Evolutionary conservation across 2,888 invertebrate species (phyloP), one percentile per base, ranked within the genome.

Genomic region (Neoscelio sp.): DNA sequence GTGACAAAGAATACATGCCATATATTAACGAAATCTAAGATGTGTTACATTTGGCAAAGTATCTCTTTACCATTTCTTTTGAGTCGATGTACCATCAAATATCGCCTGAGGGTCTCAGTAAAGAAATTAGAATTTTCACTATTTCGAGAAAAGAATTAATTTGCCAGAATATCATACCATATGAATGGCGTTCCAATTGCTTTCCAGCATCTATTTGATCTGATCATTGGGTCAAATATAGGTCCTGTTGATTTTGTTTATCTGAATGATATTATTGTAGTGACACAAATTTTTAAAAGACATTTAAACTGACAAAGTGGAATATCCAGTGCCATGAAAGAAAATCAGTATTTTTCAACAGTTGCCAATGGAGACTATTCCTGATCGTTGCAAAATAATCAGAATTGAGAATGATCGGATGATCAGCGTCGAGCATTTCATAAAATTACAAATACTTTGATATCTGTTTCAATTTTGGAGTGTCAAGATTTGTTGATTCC

Each of bases 241-340:
- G 48, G 58, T 8, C 1, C 12, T 10, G 56, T 58, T 30, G 42
- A 42, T 40, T 60, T 70, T 8, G 58, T 58, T 18, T 70, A 70
- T 40, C 10, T 58, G 5, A 56, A 68, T 28, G 68, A 68, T 50
- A 67, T 65, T 30, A 67, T 67, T 23, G 18, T 70, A 4, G 58
- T 70, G 1, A 70, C 68, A 1, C 33, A 50, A 23, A 42, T 8
- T 60, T 70, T 60, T 38, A 60, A 70, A 2, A 30, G 48, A 44
- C 60, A 70, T 50, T 40, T 70, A n/a, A n/a, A n/a, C n/a, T n/a
- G n/a, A n/a, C 12, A 28, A 58, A n/a, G 52, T 70, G 26, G 20
- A 70, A 0, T 70, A 58, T 40, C 58, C 58, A n/a, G 40, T 18
- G 6, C 58, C 50, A 0, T 50, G 52, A 46, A 71, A 50, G n/a